Evolutionary conservation across 2,797 vertebrate species (phyloP).

Genomic region (Acomys russatus): DNA sequence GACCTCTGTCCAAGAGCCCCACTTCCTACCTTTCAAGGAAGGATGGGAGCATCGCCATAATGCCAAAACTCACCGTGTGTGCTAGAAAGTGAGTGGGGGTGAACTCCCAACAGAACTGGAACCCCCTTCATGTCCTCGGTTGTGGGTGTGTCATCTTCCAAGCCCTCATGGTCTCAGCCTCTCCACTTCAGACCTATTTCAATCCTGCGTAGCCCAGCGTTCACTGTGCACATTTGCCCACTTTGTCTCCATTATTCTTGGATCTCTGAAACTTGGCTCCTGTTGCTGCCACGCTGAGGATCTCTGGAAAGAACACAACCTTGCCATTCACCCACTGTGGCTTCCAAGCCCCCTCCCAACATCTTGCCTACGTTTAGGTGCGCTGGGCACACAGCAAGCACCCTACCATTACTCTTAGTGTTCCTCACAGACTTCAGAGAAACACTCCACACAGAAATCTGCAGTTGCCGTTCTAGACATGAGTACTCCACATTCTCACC

Average conservation of each 20-base stretch:
- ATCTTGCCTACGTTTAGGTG: not conserved
- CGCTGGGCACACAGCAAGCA: not conserved
- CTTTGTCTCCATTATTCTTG: not conserved
- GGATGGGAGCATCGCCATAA: not conserved
- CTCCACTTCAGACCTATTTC: not conserved
- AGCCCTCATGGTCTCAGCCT: not conserved
- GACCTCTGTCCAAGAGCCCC: not conserved
- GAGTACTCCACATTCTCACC: not conserved
- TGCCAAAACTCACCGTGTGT: not conserved
- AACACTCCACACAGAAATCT: not conserved
- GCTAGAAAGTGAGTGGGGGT: not conserved
- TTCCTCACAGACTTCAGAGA: not conserved
- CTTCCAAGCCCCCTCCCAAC: not conserved
- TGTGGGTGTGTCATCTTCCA: not conserved
- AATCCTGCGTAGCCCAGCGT: too few species aligned
- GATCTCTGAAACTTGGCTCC: not conserved
- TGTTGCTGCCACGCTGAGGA: not conserved
- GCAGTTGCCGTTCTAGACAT: not conserved
- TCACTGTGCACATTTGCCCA: not conserved
- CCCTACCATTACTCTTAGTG: not conserved
- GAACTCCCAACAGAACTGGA: not conserved
- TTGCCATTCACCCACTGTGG: too few species aligned
- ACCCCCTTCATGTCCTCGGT: not conserved
- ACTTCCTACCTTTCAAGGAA: not conserved
- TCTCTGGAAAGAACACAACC: too few species aligned